Evolutionary conservation across 2,888 invertebrate genomes (phyloP), one percentile per base, ranked within the genome.

Genomic region (Acleris literana): DNA sequence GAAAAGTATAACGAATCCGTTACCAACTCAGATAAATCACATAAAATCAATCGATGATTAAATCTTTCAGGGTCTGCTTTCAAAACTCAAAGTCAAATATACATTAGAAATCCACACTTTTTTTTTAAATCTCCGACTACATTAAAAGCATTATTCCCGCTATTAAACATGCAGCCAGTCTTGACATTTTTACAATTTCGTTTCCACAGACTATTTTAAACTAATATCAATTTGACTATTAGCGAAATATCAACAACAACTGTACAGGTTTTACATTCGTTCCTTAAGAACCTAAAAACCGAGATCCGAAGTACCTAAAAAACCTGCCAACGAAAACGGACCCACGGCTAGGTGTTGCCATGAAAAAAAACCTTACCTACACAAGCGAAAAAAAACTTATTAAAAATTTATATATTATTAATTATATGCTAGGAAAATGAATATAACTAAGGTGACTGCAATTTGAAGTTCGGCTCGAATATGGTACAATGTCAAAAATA

Each of bases 401-500:
- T 53, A 25, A 33, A 20, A 49, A 33, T 48, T 54, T 56, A 65
- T 70, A 67, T 68, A 65, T 68, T 64, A 68, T 52, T 56, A 68
- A 70, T 68, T 70, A 70, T 44, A 69, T 61, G 59, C 67, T 70
- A 71, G 60, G 57, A 49, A 64, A 68, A 69, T 70, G 67, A 71
- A 69, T 68, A 70, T 70, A 72, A 71, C 70, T 72, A 73, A 72
- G 63, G 55, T 70, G 72, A 74, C 74, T 71, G 73, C 66, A 70
- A 71, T 70, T 69, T 66, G 53, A 54, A 68, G 61, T 63, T 63
- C 67, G 69, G 68, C 70, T 64, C 64, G 62, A 71, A 58, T 76
- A 76, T 76, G 71, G 67, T 76, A 76, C 76, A 78, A 74, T 77
- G 77, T 77, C 77, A 79, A 77, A 77, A 76, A 76, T 76, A 77